These are phyloP conservation scores for Tauraco hartlaubi DNA, from an alignment of 2,797 vertebrate genomes.

Conservation along the genomic window DNA sequence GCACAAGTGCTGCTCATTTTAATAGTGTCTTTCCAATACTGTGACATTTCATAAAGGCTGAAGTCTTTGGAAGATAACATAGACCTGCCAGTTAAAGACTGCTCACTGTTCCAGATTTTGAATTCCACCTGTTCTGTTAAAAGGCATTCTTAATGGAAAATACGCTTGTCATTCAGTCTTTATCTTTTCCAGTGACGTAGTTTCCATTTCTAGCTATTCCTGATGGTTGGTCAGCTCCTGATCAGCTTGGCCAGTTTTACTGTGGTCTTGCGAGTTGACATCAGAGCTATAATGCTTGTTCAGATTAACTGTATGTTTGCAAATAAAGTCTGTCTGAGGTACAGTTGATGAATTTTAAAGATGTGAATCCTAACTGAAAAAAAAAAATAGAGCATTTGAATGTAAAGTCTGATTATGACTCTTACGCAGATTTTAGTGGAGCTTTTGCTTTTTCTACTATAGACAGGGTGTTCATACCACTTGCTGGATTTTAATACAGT, in stretches of 20 bases:
- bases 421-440: neutral
- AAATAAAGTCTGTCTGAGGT: neutral
- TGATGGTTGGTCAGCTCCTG: neutral
- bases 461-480: neutral
- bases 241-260: neutral
- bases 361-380: neutral
- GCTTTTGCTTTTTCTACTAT: neutral
- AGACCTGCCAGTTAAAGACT: neutral
- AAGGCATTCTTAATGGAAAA: neutral
- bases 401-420: neutral
- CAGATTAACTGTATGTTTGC: neutral
- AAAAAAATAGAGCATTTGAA: accelerated
- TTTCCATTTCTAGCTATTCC: neutral
- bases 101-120: neutral
- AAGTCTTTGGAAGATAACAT: neutral
- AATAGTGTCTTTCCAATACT: neutral
- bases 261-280: neutral
- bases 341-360: neutral
- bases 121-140: neutral
- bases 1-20: neutral
- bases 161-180: neutral
- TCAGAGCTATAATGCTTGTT: neutral
- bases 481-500: neutral
- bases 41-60: neutral
- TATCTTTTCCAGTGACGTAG: neutral